Evolutionary conservation across 2,888 invertebrate species (phyloP), one percentile per base, ranked within the genome.

Genomic region (Lagria hirta): DNA sequence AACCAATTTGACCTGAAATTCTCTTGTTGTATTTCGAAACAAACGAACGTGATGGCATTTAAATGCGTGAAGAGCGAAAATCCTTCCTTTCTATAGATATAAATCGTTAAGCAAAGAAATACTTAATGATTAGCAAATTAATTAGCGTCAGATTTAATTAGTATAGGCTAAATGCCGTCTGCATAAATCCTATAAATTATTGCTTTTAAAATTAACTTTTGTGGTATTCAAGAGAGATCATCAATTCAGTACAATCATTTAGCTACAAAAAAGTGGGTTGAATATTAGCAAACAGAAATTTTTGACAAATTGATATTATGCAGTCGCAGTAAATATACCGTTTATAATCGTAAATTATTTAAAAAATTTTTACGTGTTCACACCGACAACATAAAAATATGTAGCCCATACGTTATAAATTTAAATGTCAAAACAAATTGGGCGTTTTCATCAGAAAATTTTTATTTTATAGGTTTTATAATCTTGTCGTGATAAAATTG

Each of bases 41-140:
- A 43, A 43, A 43, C 16, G 35, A 29, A 43, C 43, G 43, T 43
- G 43, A 43, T 10, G 43, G 35, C 14, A 43, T 43, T 43, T 43
- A 18, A 23, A 8, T 23, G 30, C 22, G 11, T 32, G 22, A 18
- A 38, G 24, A 24, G 18, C 14, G 10, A n/a, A 22, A 34, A 34
- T 22, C 23, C 23, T 5, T n/a, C 11, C 16, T 24, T 11, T 29
- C 14, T 12, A 23, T 7, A 27, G 14, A 27, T 17, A 35, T 35
- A 43, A 35, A 43, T 35, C 35, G 16, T 27, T 15, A 26, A 22
- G 26, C 17, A 15, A 16, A 33, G 20, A 29, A 43, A 35, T 43
- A n/a, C n/a, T n/a, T n/a, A n/a, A n/a, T n/a, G 34, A 43, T 20
- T 35, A 17, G n/a, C n/a, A 29, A 43, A 43, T 43, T 43, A 43